These are phyloP conservation scores for Trypoxylon attenuatum DNA, from an alignment of 2,888 invertebrate genomes.

Conservation along the genomic window DNA sequence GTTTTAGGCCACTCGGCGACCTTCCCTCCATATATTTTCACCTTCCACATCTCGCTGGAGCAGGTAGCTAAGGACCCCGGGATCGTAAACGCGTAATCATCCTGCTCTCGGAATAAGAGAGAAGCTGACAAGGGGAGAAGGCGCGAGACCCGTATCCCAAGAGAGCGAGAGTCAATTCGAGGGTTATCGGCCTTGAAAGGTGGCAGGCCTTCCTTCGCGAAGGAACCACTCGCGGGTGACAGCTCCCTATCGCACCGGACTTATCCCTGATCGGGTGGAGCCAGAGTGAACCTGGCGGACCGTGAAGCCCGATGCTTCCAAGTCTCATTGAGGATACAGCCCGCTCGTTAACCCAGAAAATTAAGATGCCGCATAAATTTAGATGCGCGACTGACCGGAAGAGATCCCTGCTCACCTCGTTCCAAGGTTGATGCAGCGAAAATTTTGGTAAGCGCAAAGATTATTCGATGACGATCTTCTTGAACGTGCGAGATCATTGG, in stretches of 20 bases:
- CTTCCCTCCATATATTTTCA: conserved; percentile 25
- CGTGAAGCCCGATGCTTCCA: not conserved
- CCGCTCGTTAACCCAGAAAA: not conserved
- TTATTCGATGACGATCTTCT: too few species aligned
- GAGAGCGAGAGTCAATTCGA: not conserved
- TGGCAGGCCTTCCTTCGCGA: not conserved
- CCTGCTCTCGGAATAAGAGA: conserved; percentile 1
- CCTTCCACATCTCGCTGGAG: conserved; percentile 14
- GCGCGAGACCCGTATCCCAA: not conserved
- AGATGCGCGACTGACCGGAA: not conserved
- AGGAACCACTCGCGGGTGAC: not conserved
- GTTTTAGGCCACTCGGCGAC: conserved; percentile 1
- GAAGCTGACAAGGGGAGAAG: not conserved
- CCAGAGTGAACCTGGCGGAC: not conserved
- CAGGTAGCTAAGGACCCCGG: conserved; percentile 42
- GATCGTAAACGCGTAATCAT: conserved; percentile 52
- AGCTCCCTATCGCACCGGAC: not conserved
- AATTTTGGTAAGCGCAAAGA: too few species aligned
- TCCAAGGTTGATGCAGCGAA: too few species aligned
- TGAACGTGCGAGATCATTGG: too few species aligned
- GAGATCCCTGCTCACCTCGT: not conserved
- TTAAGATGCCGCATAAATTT: not conserved
- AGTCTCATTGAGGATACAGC: not conserved
- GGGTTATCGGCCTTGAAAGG: not conserved
- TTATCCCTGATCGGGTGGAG: not conserved